These are phyloP conservation scores for Dallia pectoralis DNA, from an alignment of 2,797 vertebrate species.

Conservation along the genomic window DNA sequence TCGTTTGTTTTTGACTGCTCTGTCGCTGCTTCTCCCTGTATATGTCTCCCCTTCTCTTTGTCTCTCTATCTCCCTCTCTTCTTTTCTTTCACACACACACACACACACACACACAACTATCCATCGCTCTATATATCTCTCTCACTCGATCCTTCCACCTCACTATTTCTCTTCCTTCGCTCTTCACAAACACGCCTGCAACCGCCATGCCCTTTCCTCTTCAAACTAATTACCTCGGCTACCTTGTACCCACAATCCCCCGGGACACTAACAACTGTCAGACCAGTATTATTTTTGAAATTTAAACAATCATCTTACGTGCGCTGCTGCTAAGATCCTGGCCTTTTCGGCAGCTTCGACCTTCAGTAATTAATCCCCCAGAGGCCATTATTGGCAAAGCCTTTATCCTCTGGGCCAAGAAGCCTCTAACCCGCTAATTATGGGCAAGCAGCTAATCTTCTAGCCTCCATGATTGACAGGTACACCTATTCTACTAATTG, in stretches of 20 bases:
- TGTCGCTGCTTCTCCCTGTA: neutral
- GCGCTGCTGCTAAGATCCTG: constrained; percentile 80
- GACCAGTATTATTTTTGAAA: constrained; percentile 85
- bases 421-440: constrained; percentile 85
- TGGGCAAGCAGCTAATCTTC: constrained; percentile 81
- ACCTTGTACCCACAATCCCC: constrained; percentile 77
- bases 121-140: constrained; percentile 4
- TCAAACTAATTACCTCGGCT: constrained; percentile 84
- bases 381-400: constrained; percentile 84
- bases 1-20: neutral
- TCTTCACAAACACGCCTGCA: constrained; percentile 77
- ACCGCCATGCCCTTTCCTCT: constrained; percentile 83
- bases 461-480: constrained; percentile 78
- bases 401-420: constrained; percentile 81
- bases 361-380: constrained; percentile 87
- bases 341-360: constrained; percentile 82
- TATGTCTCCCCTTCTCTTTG: neutral
- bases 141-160: constrained; percentile 24
- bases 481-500: constrained; percentile 84
- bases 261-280: constrained; percentile 81
- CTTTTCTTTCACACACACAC: constrained; percentile 24
- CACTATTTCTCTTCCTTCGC: constrained; percentile 34
- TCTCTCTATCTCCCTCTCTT: neutral
- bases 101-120: constrained; percentile 23
- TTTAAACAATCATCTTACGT: constrained; percentile 86